These are phyloP conservation scores for Leptinotarsa texana DNA, from an alignment of 1,140 invertebrate genomes.

Conservation along the genomic window DNA sequence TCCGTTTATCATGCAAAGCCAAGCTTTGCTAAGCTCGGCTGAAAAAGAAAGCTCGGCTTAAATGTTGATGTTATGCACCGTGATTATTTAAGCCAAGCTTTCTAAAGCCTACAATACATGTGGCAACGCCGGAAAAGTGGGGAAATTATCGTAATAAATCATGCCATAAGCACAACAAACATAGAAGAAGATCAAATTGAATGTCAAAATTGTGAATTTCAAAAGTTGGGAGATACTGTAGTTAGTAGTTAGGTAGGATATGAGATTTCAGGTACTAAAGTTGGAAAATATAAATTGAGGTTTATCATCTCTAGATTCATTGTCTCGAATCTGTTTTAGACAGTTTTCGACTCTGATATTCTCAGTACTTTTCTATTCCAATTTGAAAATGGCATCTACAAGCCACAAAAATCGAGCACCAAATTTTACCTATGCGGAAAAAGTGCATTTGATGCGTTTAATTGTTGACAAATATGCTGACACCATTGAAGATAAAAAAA, in stretches of 20 bases:
- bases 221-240: neutral
- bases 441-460: neutral
- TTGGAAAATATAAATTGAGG: too few species aligned
- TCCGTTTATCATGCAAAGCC: neutral
- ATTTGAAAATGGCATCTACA: neutral
- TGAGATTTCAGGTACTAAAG: too few species aligned
- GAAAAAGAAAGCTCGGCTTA: neutral
- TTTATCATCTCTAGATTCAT: too few species aligned
- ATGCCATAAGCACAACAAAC: neutral
- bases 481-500: slow-evolving; percentile 15
- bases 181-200: neutral
- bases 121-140: neutral
- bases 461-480: neutral
- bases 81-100: neutral
- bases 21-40: neutral
- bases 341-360: neutral
- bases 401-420: neutral
- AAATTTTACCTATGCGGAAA: neutral
- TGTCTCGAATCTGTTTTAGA: neutral
- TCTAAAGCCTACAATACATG: too few species aligned
- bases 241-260: too few species aligned
- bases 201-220: neutral
- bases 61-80: neutral
- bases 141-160: neutral
- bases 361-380: neutral